phyloP scores from a whole-genome alignment of 1,140 invertebrate genomes.

The Cheumatopsyche charites region DNA sequence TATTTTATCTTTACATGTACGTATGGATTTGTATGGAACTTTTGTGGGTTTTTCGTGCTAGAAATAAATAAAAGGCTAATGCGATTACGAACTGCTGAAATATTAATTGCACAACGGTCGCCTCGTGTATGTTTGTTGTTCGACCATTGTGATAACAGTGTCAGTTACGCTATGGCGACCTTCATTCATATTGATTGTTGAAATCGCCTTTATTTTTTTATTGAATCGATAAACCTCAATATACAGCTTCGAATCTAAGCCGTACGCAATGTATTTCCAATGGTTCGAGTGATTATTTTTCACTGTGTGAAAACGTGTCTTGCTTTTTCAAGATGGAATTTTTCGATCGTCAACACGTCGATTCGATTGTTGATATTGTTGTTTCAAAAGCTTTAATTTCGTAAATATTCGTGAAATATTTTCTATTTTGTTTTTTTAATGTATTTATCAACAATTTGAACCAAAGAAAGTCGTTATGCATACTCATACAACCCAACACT shows the following conservation, averaged over 20 bases:
- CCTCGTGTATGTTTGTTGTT: neutral
- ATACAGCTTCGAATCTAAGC: neutral
- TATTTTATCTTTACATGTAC: no score
- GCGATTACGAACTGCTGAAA: neutral
- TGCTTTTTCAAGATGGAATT: no score
- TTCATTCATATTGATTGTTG: conserved; percentile 22
- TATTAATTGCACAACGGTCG: neutral
- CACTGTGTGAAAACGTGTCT: neutral
- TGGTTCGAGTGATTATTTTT: neutral
- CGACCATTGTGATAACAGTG: conserved; percentile 1
- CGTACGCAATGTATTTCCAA: neutral
- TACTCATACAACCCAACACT: no score
- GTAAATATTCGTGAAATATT: no score
- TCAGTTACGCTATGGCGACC: conserved; percentile 1
- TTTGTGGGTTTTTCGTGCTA: neutral
- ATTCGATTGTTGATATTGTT: no score
- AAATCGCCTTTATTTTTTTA: conserved; percentile 16
- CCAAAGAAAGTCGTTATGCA: no score
- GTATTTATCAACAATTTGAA: no score
- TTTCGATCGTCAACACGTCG: no score
- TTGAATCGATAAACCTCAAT: neutral
- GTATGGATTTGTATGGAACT: no score
- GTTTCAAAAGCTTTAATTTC: no score
- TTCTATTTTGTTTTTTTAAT: no score
- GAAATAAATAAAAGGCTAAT: conserved; percentile 5